Evolutionary conservation across 30 jellyfish, hydroid and myxozoan genomes (phyloP).

Genomic region (Hydra vulgaris): DNA sequence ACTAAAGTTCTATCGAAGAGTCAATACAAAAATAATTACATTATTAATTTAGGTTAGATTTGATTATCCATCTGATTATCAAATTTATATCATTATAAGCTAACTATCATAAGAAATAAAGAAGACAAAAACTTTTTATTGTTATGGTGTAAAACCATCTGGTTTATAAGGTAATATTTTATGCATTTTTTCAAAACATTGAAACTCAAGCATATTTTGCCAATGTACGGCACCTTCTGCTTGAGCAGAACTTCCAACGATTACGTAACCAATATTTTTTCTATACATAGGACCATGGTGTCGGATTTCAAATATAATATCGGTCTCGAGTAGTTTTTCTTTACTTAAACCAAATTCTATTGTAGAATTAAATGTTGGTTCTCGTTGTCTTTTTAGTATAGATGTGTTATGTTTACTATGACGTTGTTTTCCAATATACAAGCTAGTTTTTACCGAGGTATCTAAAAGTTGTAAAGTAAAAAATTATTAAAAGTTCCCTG

Average conservation of each 20-base stretch:
- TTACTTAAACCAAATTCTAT: conserved; percentile 47
- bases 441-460: conserved; percentile 53
- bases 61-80: too few species aligned
- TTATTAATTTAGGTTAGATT: too few species aligned
- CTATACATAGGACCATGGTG: conserved; percentile 60
- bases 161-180: conserved; percentile 14
- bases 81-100: too few species aligned
- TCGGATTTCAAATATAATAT: conserved; percentile 48
- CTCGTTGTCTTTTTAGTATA: conserved; percentile 27
- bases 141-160: not conserved
- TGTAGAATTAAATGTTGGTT: conserved; percentile 44
- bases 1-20: too few species aligned
- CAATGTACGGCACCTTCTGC: conserved; percentile 58
- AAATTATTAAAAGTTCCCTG: not conserved
- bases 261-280: conserved; percentile 59
- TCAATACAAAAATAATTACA: too few species aligned
- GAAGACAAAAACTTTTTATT: too few species aligned
- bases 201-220: conserved; percentile 51
- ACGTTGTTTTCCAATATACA: conserved; percentile 32
- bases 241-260: conserved; percentile 58
- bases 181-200: conserved; percentile 19
- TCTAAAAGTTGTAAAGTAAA: conserved; percentile 20
- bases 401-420: conserved; percentile 37
- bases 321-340: conserved; percentile 45
- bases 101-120: too few species aligned